Evolutionary conservation across 2,113 vertebrate genomes (phyloP), one percentile per base, ranked within the genome.

Genomic region (Anhinga anhinga): DNA sequence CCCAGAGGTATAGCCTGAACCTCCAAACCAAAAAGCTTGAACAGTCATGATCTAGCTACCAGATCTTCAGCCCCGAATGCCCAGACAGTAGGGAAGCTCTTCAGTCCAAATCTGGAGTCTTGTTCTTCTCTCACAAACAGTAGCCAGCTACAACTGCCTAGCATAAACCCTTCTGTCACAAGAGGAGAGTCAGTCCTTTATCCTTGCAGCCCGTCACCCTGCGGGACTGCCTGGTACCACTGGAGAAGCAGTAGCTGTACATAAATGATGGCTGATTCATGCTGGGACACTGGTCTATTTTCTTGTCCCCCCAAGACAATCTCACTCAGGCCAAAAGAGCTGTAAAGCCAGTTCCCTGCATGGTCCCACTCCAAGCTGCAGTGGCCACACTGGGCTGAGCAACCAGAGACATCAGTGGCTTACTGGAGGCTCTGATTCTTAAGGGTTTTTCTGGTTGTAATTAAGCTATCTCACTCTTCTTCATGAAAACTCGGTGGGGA

Each of bases 211-310:
- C 84, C 52, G 26, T 74, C 81, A 34, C 73, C 3, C 6, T 87
- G 66, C 95, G 88, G 95, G 81, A 93, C 95, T 66, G 96, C 92
- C 95, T 97, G 96, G 93, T 53, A 97, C 95, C 61, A 73, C 84
- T 56, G 95, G 66, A 56, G 93, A 79, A 90, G 92, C 50, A 76
- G 70, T 30, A 63, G 70, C 82, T 88, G 42, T 38, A 13, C 13
- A 29, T 50, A 70, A 76, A 84, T 80, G 91, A 87, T 79, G 45
- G 36, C 40, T 96, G 70, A 96, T 87, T 96, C 96, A 96, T 50
- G 40, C 82, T 80, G 90, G 66, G 92, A 96, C 95, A 97, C 90
- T 97, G 90, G 36, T 72, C 90, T 91, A 20, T 94, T 96, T 93
- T 96, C 90, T 93, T 59, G 58, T 71, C 6, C 18, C 58, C 34